Conservation (phyloP, 2,888 invertebrate genomes). For the Andrena praecox region DNA sequence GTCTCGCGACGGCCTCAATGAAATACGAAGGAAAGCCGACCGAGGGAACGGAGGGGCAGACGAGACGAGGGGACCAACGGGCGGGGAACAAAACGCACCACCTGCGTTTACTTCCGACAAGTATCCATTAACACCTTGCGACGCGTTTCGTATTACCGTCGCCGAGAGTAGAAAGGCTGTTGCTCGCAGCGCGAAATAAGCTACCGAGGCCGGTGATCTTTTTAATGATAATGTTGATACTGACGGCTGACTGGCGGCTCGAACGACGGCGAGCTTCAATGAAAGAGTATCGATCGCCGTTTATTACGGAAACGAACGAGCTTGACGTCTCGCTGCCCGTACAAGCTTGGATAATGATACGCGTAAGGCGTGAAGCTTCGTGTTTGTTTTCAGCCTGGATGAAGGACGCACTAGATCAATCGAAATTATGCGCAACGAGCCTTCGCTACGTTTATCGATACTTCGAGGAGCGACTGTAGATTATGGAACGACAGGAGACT, state of each 20-base stretch:
- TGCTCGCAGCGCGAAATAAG: conserved; percentile 18
- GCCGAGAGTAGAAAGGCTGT: conserved; percentile 27
- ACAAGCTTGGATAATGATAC: not conserved
- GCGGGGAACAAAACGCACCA: conserved; percentile 30
- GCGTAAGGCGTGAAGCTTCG: not conserved
- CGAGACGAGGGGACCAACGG: too few relatives aligned
- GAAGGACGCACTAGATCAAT: conserved; percentile 3
- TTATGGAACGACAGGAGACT: too few relatives aligned
- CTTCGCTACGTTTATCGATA: too few relatives aligned
- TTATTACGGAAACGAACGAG: conserved; percentile 32
- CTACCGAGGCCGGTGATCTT: conserved; percentile 35
- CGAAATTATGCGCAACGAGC: too few relatives aligned
- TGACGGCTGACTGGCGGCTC: conserved; percentile 42
- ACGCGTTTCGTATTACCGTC: conserved; percentile 37
- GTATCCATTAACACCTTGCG: conserved; percentile 51
- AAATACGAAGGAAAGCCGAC: not conserved
- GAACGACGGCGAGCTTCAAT: conserved; percentile 23
- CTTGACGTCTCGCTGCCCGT: conserved; percentile 23
- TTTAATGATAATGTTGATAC: conserved; percentile 47
- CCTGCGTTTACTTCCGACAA: conserved; percentile 56
- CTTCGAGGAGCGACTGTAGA: too few relatives aligned
- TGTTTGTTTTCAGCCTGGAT: conserved; percentile 11
- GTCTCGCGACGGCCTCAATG: not conserved
- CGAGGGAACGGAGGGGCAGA: not conserved
- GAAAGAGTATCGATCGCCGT: conserved; percentile 46